These are phyloP conservation scores for Drosophila obscura DNA, from an alignment of 1,140 invertebrate species.

Conservation along the genomic window DNA sequence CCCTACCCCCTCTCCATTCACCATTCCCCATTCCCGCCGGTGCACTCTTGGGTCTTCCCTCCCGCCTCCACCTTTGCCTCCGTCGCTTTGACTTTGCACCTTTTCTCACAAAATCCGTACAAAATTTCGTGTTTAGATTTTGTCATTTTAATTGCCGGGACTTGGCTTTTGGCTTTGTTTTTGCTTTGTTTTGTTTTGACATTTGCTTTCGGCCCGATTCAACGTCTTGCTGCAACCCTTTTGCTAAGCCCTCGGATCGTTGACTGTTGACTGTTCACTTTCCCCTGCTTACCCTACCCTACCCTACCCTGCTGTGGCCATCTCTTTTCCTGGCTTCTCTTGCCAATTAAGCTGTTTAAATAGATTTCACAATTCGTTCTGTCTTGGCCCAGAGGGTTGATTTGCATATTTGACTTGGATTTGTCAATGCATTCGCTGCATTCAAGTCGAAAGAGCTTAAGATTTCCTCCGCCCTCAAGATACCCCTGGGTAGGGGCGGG, in stretches of 20 bases:
- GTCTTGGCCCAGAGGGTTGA: constrained; percentile 44
- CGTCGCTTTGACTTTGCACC: constrained; percentile 56
- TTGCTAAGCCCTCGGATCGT: constrained; percentile 62
- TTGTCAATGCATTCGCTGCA: constrained; percentile 60
- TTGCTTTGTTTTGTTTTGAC: constrained; percentile 25
- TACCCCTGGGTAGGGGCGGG: background rate
- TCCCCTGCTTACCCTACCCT: too few relatives aligned
- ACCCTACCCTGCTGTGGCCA: background rate
- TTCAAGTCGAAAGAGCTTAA: constrained; percentile 76
- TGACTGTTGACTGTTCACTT: constrained; percentile 34
- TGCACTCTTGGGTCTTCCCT: constrained; percentile 57
- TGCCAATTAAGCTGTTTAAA: constrained; percentile 79
- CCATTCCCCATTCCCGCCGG: background rate
- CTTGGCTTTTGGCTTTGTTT: constrained; percentile 34
- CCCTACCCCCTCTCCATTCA: too few relatives aligned
- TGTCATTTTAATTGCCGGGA: constrained; percentile 76
- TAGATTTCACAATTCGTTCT: constrained; percentile 74
- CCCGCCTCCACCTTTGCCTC: background rate
- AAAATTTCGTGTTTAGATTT: constrained; percentile 79
- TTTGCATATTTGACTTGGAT: constrained; percentile 78
- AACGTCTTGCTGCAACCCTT: constrained; percentile 60
- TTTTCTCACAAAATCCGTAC: constrained; percentile 70
- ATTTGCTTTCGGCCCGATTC: constrained; percentile 22
- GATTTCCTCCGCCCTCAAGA: constrained; percentile 46
- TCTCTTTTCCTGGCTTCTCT: constrained; percentile 14